phyloP scores from a whole-genome alignment of 1,140 invertebrate species.

The Berghia stephanieae region DNA sequence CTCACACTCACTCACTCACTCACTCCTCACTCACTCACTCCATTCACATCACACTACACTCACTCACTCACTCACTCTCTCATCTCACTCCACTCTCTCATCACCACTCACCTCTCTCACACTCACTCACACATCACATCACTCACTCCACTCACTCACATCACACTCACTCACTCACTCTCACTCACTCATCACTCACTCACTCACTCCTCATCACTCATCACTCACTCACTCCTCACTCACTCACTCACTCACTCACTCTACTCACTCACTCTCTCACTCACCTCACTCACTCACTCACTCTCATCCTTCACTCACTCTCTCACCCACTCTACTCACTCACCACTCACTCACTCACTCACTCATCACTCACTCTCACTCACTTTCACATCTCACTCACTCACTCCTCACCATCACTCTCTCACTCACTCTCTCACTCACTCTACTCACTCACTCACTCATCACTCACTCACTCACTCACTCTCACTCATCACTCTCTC shows the following conservation, averaged over 20 bases:
- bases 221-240: too few relatives aligned
- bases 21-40: too few relatives aligned
- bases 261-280: too few relatives aligned
- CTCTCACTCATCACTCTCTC: neutral
- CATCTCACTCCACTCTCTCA: neutral
- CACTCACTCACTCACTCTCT: neutral
- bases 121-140: neutral
- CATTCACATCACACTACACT: neutral
- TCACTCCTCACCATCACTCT: neutral
- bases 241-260: too few relatives aligned
- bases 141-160: neutral
- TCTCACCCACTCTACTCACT: conserved; percentile 12
- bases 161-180: neutral
- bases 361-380: too few relatives aligned
- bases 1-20: neutral
- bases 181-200: too few relatives aligned
- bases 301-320: conserved; percentile 5
- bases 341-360: too few relatives aligned
- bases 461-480: too few relatives aligned
- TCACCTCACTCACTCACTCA: too few relatives aligned
- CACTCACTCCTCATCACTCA: too few relatives aligned
- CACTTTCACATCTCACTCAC: neutral
- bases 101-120: neutral
- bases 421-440: neutral
- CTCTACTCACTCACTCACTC: too few relatives aligned